Evolutionary conservation across 2,113 vertebrate genomes (phyloP), one percentile per base, ranked within the genome.

Genomic region (Tylochromis polylepis): DNA sequence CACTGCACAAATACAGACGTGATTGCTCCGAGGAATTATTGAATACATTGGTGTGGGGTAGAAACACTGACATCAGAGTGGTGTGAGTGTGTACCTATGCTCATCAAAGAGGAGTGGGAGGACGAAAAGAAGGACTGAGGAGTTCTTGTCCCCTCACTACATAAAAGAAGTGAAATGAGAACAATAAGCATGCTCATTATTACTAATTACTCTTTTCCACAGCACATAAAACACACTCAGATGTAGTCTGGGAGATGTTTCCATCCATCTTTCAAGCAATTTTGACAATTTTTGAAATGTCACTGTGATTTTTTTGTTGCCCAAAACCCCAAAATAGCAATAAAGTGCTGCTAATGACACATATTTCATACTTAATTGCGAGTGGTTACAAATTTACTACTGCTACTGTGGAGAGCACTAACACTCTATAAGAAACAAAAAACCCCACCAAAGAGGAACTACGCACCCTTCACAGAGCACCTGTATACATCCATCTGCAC

Each of bases 11-110:
- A 93, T 79, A 90, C 80, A 78, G 82, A 78, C 58, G 6, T 83
- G 81, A 90, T 78, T 87, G 82, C 86, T 53, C 34, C 31, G 22
- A 70, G 82, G 84, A 87, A 81, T 90, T 87, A 91, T 75, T 88
- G 51, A 79, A 89, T 83, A 67, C 59, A 77, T 34, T 31, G 43
- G 78, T 81, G 77, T 58, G 49, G 55, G 81, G 79, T 53, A 78
- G 67, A 53, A 86, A 58, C 53, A 87, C n/a, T 16, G 24, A 84
- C 78, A 81, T 70, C 22, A 87, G 83, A 60, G 41, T 60, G 79
- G 56, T 62, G 24, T 22, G 24, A 49, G 24, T 18, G 80, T 53
- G 59, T 31, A 87, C 87, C 75, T 87, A 55, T 5, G 46, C 72
- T 53, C 27, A 51, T 77, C 46, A 81, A 18, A 87, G 38, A 59